A percentile compares a stretch with the other conserved stretches of the same genome.
Conservation (phyloP, 2,113 vertebrate genomes). For the Notarius lentiginosus region DNA sequence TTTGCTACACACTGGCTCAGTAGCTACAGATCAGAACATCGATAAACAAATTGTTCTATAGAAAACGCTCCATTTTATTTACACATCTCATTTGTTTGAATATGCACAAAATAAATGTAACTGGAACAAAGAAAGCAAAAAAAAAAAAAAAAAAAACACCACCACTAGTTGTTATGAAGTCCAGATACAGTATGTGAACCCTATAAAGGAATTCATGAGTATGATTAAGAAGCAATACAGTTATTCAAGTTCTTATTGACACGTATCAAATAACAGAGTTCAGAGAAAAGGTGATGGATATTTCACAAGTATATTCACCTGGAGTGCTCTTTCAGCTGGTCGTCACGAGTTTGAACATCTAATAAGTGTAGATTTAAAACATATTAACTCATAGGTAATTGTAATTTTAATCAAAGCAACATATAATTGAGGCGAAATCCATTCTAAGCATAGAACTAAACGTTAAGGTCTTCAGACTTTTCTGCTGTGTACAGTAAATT, state of each 20-base stretch:
- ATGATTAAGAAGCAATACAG: neutral
- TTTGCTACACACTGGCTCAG: constrained; percentile 20
- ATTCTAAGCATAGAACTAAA: neutral
- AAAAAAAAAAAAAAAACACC: neutral
- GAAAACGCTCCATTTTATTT: constrained; percentile 56
- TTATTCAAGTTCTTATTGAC: neutral
- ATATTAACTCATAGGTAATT: neutral
- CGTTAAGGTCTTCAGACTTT: neutral
- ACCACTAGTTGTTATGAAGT: neutral
- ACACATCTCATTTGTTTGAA: constrained; percentile 47
- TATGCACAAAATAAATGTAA: constrained; percentile 57
- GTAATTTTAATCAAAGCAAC: neutral
- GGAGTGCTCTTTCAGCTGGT: neutral
- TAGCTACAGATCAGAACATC: constrained; percentile 38
- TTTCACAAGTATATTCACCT: neutral
- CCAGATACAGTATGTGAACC: neutral
- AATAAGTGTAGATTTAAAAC: neutral
- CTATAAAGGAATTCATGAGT: neutral
- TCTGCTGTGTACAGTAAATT: neutral
- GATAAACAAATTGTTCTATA: constrained; percentile 53
- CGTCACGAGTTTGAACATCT: neutral
- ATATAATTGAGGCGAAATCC: neutral
- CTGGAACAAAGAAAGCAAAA: neutral
- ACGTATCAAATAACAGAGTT: neutral
- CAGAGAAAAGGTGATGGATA: neutral